Evolutionary conservation across 2,888 invertebrate species (phyloP).

Genomic region (Apamea anceps): DNA sequence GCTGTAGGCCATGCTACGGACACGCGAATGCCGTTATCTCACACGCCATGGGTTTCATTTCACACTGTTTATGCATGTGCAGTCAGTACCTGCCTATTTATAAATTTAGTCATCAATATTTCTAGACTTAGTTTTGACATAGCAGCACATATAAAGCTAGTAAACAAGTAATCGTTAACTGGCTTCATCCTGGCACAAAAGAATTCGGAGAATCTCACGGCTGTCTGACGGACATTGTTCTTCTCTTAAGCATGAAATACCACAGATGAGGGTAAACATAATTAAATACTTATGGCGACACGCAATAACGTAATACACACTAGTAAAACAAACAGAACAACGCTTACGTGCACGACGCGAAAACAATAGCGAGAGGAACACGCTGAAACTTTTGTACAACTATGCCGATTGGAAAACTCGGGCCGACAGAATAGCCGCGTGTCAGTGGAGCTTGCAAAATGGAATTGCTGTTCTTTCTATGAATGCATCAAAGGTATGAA

Average conservation of each 20-base stretch:
- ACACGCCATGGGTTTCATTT: slow-evolving; percentile 35
- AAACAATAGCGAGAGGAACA: slow-evolving; percentile 72
- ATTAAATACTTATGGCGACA: slow-evolving; percentile 61
- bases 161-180: slow-evolving; percentile 1
- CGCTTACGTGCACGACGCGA: slow-evolving; percentile 54
- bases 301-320: slow-evolving; percentile 52
- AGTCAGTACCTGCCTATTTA: background rate
- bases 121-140: slow-evolving; percentile 1
- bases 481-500: slow-evolving; percentile 36
- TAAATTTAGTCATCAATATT: slow-evolving; percentile 9
- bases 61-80: background rate
- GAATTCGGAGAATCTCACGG: slow-evolving; percentile 26
- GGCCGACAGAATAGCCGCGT: slow-evolving; percentile 66
- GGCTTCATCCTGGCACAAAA: slow-evolving; percentile 10
- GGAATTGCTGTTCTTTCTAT: slow-evolving; percentile 40
- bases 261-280: slow-evolving; percentile 53
- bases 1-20: slow-evolving; percentile 28
- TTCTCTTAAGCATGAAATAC: slow-evolving; percentile 24
- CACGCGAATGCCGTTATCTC: slow-evolving; percentile 59
- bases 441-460: slow-evolving; percentile 58
- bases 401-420: slow-evolving; percentile 70
- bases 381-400: slow-evolving; percentile 75
- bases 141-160: slow-evolving; percentile 6
- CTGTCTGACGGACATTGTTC: slow-evolving; percentile 15
- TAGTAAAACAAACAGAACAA: slow-evolving; percentile 53